Base-by-base conservation (phyloP, 2,113 vertebrate species). In the Cynoglossus semilaevis region DNA sequence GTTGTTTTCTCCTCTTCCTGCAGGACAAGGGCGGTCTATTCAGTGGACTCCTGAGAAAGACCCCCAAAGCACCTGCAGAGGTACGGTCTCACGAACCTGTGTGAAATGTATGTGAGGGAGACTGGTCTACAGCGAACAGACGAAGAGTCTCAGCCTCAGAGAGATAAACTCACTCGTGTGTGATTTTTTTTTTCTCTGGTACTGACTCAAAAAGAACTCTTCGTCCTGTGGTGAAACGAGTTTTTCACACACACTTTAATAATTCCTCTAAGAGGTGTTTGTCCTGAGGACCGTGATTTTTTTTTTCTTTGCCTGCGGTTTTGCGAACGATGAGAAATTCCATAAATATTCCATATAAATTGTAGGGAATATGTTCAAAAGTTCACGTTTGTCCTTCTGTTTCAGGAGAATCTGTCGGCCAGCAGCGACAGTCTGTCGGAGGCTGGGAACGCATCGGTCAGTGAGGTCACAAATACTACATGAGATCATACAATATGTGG, bases 11-110 rank as follows among this genome's bases (percentile, higher is more conserved):
- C 15, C 56, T 35, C 5, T 34, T 43, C 55, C 19, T 72, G 12
- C 9, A 85, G 82, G 79, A 67, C 29, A 82, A 70, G 72, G 67
- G 58, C 1, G 58, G 70, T 52, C 59, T 81, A 56, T 83, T 83
- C 52, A 47, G 69, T 19, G 75, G 63, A 48, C 64, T 81, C 35
- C 52, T 76, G 37, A 76, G 22, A 48, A 83, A 81, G 56, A 70
- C 70, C 16, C 77, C 69, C 3, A 81, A 68, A 68, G 14, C 70
- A 9, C 0, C 40, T 1, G 43, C 12, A 60, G 76, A 81, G 76
- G 78, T 82, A 56, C 29, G n/a, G 16, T 1, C 12, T 5, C 34
- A 14, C 18, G 19, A 52, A 51, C 55, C 29, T 5, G 10, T 29
- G 10, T 41, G 38, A 41, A 41, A 14, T 41, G 11, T 41, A 38